Base-by-base conservation (phyloP, 2,113 vertebrate species). In the Bettongia penicillata region DNA sequence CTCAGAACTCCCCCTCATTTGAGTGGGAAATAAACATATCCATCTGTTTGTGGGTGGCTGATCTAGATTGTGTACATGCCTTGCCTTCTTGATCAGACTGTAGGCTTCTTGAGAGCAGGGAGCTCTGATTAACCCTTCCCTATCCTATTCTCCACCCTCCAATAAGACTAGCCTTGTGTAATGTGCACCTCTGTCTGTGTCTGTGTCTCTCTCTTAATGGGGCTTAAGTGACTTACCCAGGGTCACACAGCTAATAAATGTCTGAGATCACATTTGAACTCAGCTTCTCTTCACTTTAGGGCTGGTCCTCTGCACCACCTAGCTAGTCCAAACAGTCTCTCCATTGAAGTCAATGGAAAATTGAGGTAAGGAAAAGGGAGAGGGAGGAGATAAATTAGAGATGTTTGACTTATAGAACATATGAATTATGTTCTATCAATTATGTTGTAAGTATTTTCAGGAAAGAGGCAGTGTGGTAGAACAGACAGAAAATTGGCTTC, bases 1-100 rank as follows among this genome's bases (percentile, higher is more conserved):
- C 61, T n/a, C 61, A 68, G 61, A n/a, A 77, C 16, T 77, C 68
- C 61, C 61, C 37, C 68, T 77, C 50, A 93, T 93, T 95, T 93
- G 94, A 9, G 53, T 10, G 92, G 51, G 43, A 93, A 92, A 93
- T 92, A 28, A 91, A 51, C 68, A 43, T 55, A 8, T 68, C 51
- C 0, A 10, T 31, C 5, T 16, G 57, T 95, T 95, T 95, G 49
- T 77, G 68, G 68, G 68, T 77, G 68, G 68, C 68, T 43, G 68
- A 77, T 77, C 37, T 43, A 43, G 37, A 43, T 37, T 77, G 37
- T 77, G 68, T n/a, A 43, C 68, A 77, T 77, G 68, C 37, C 37
- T 77, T 77, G 37, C 68, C 37, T 77, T 77, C 68, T 77, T 77
- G 37, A 77, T 77, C 6, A 77, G 68, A 77, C 8, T 77, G 31